Percentiles rank a stretch among this genome's conserved stretches.
phyloP scores from a whole-genome alignment of 2,113 vertebrate genomes.

The Ifrita kowaldi region DNA sequence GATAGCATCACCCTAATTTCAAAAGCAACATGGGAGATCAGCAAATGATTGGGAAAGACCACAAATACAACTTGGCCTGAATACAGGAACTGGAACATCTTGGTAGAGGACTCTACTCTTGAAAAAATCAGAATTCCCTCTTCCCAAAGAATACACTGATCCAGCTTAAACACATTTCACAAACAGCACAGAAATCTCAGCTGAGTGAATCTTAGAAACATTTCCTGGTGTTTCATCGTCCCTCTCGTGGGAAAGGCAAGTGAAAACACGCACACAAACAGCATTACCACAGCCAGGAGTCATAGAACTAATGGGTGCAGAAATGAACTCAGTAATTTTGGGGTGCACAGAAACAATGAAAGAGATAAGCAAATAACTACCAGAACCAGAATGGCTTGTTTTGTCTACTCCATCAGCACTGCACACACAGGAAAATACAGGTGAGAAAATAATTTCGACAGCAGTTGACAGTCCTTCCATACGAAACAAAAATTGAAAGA shows the following conservation, averaged over 20 bases:
- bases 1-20: not conserved
- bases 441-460: not conserved
- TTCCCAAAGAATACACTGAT: not conserved
- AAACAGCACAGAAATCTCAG: not conserved
- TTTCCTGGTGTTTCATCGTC: not conserved
- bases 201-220: not conserved
- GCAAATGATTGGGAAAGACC: not conserved
- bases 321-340: not conserved
- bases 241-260: slow-evolving; percentile 6
- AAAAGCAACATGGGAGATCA: not conserved
- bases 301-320: not conserved
- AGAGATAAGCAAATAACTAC: slow-evolving; percentile 29
- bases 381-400: slow-evolving; percentile 33
- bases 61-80: not conserved
- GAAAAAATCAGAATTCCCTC: not conserved
- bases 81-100: not conserved
- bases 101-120: not conserved
- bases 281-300: not conserved
- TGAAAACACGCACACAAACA: not conserved
- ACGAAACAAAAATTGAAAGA: not conserved
- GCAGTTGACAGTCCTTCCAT: not conserved
- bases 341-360: not conserved
- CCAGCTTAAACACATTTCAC: not conserved
- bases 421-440: not conserved
- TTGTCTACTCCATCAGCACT: not conserved